Base-by-base conservation (phyloP, 2,888 invertebrate species). In the Hemicrepidius hirtus region DNA sequence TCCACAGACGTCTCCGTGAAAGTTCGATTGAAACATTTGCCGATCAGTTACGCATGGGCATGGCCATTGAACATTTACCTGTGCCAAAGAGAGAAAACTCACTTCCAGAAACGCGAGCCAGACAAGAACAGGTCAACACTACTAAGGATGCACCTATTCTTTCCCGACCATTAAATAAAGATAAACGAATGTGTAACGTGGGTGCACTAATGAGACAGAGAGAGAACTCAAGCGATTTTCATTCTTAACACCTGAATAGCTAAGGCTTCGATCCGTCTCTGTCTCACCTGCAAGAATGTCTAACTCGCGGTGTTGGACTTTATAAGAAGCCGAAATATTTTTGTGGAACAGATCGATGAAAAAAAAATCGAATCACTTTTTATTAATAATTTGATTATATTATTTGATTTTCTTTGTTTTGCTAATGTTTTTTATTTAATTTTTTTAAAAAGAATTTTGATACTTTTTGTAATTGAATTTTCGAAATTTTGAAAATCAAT, bases 11-110 rank as follows among this genome's bases (percentile, higher is more conserved):
- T 71, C 71, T 75, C 68, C 60, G 76, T 74, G 77, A 77, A 77
- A 77, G 77, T 77, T 69, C 76, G 76, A 77, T 77, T 76, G 76
- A 77, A 77, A 75, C 76, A 74, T 79, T 79, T 77, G 79, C 79
- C 76, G 79, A 76, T 77, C 79, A 79, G 77, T 79, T 79, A 79
- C 77, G 79, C 79, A 71, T 72, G 76, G 77, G 77, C 75, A 77
- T 71, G 75, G 77, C 72, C 74, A 75, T 73, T 70, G 74, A 76
- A 73, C 65, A 73, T 73, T 69, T 75, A 77, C 77, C 75, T 76
- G 74, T 60, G 66, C 49, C 20, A 40, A 40, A 75, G 50, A 46
- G 50, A 60, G 67, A 73, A 60, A 20, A 40, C n/a, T 41, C 9
- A 21, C 28, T 41, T 53, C n/a, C n/a, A 53, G 28, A 20, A 24